Conservation (phyloP, 2,888 invertebrate species). For the Brachypalpus laphriformis region DNA sequence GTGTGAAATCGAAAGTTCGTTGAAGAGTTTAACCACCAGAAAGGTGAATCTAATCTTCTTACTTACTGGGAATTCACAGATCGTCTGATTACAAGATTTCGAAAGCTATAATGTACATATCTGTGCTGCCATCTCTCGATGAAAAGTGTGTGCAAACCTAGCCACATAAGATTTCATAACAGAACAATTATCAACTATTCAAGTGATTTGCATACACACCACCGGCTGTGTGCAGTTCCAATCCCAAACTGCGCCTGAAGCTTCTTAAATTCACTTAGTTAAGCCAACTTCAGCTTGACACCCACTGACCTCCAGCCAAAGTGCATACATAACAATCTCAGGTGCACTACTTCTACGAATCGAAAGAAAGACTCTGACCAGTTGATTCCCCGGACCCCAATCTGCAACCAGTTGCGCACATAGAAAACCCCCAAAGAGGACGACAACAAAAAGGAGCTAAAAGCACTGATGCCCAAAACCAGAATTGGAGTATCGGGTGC, state of each 20-base stretch:
- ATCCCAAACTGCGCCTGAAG: neutral
- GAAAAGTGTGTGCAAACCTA: too few species aligned
- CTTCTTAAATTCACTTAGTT: neutral
- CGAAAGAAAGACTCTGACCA: conserved; percentile 23
- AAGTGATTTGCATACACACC: too few species aligned
- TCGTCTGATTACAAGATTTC: too few species aligned
- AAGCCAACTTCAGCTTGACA: conserved; percentile 24
- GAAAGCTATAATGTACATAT: too few species aligned
- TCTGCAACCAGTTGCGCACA: conserved; percentile 49
- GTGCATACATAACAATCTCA: conserved; percentile 43
- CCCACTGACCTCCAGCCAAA: conserved; percentile 22
- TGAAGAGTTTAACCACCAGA: too few species aligned
- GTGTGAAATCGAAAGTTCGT: too few species aligned
- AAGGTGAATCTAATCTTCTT: too few species aligned
- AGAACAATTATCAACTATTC: too few species aligned
- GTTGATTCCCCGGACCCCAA: conserved; percentile 31
- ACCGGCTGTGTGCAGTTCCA: too few species aligned
- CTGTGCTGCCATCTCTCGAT: too few species aligned
- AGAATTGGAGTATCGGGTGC: conserved; percentile 4
- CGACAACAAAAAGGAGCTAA: neutral
- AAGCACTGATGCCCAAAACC: neutral
- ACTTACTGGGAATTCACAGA: too few species aligned
- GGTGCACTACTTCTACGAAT: conserved; percentile 45
- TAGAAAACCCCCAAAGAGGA: conserved; percentile 14
- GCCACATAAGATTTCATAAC: too few species aligned